Base-by-base conservation (phyloP, 2,113 vertebrate species). In the Pelusios castaneus region DNA sequence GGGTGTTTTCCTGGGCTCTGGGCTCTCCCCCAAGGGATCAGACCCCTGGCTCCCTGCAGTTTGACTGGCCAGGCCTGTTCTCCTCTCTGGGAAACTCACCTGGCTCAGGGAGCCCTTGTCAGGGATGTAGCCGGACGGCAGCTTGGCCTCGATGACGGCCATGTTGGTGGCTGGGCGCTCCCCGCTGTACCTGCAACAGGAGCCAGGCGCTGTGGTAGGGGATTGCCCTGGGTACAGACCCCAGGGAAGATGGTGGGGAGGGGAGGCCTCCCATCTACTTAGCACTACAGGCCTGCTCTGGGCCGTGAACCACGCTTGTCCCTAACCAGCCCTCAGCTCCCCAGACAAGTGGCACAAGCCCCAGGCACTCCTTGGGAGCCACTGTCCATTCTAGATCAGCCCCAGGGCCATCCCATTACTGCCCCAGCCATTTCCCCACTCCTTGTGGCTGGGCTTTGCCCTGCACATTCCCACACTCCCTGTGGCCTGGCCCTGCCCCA, bases 101-200 rank as follows among this genome's bases (percentile, higher is more conserved):
- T 89, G 43, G 24, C 45, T 31, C 75, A 98, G 1, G 0, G 98
- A 98, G 56, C 43, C 84, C 82, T 97, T 95, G 4, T 97, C 94
- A 0, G 98, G 95, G 52, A 95, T 80, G 95, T 98, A 98, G 41
- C 98, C 98, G 1, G 98, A 99, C 2, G 98, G 97, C 60, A 98
- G 96, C 80, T 98, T 98, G 92, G 98, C 94, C 84, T 98, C 98
- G 2, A 99, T 93, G 97, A 99, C 97, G 38, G 98, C 98, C 99
- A 99, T 98, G 97, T 99, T 99, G 31, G 98, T 98, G 91, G 97
- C 87, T 1, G 93, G 89, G 80, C 98, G 97, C 11, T 95, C 83
- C 45, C 98, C 98, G 0, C 90, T 97, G 97, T 98, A 98, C 92
- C 97, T 97, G 90, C 54, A 17, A 77, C 17, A 34, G 31, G 60